Conservation (phyloP, 2,888 invertebrate genomes). For the Drosophila neonasuta region DNA sequence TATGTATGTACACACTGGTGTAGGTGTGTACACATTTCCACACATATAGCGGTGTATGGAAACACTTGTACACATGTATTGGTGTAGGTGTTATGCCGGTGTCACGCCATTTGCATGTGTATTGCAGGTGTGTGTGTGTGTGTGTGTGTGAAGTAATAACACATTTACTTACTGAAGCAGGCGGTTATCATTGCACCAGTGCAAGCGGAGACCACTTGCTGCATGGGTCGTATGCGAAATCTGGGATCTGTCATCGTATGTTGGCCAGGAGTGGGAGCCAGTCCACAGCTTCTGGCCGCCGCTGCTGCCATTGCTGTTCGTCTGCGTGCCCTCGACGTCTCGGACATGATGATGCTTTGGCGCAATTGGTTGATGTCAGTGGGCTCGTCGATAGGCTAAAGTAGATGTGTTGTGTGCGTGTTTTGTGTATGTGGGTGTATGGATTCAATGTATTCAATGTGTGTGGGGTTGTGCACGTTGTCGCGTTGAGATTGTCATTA, state of each 20-base stretch:
- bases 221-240: conserved; percentile 85
- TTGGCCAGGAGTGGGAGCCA: conserved; percentile 6
- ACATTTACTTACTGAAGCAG: conserved; percentile 87
- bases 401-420: conserved; percentile 8
- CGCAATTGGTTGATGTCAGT: conserved; percentile 21
- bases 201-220: conserved; percentile 82
- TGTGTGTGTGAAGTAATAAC: conserved; percentile 1
- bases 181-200: conserved; percentile 95
- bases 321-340: conserved; percentile 31
- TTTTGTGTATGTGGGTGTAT: conserved; percentile 2
- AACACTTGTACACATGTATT: not conserved
- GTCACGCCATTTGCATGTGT: not conserved
- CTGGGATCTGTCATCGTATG: conserved; percentile 86
- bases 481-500: conserved; percentile 21
- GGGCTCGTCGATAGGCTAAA: conserved; percentile 37
- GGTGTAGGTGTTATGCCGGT: not conserved
- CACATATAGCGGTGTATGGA: too few relatives aligned
- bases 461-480: conserved; percentile 6
- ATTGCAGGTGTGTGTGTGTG: not conserved
- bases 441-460: not conserved
- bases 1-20: not conserved
- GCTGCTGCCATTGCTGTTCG: not conserved
- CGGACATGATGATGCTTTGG: conserved; percentile 25
- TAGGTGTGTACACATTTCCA: not conserved
- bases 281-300: conserved; percentile 2